Evolutionary conservation across 1,140 invertebrate species (phyloP), one percentile per base, ranked within the genome.

Genomic region (Thaumetopoea pityocampa): DNA sequence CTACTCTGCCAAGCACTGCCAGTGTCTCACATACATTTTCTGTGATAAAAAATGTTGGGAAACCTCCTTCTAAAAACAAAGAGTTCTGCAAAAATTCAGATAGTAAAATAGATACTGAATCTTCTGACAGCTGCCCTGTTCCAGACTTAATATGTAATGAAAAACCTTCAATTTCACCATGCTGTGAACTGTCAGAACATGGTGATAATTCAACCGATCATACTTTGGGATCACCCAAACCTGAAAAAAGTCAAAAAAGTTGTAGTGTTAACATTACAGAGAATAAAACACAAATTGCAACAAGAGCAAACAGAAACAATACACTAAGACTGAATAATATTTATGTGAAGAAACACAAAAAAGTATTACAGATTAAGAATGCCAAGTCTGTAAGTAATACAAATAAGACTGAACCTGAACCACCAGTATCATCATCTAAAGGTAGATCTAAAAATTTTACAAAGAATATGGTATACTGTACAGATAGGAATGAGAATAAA

Each of bases 91-190:
- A 46, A 27, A 76, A 76, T 59, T 50, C 60, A 22, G 70, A 74
- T 47, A 67, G 46, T 49, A 79, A 80, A 54, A 55, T 81, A 30
- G 72, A 80, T 12, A 62, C 59, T 14, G 80, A 85, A 16, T 79
- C 61, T 61, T 66, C 69, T 6, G 80, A 84, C 28, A 80, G 73
- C 42, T 79, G 69, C 51, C 67, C 77, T 9, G 64, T 85, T 17
- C 81, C 81, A 36, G 83, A 86, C 54, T 63, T 85, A 32, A 85
- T 82, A 41, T 85, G 81, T 48, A 85, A 85, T 53, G 81, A 86
- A 40, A 86, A 86, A 37, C 72, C 80, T 17, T 85, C 83, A 5
- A 81, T 85, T 52, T 86, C 83, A 22, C 83, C 88, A 51, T 59
- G 82, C 80, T 65, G 67, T 82, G 60, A 86, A 67, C 49, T 85